Evolutionary conservation across 2,888 invertebrate species (phyloP).

Genomic region (Tortricodes alternella): DNA sequence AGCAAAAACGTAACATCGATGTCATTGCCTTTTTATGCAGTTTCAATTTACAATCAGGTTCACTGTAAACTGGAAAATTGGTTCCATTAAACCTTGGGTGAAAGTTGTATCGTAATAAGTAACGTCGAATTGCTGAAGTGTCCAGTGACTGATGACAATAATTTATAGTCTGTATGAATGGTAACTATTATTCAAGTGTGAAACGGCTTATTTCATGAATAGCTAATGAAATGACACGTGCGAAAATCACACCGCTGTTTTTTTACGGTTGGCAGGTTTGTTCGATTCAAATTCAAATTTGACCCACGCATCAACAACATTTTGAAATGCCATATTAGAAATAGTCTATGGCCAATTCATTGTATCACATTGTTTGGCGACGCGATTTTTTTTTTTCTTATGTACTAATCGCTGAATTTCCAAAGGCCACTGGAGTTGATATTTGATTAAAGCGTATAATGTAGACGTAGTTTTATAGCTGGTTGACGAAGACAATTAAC

Average conservation of each 20-base stretch:
- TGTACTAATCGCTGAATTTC: no score
- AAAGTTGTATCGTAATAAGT: constrained; percentile 38
- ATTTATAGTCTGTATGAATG: not conserved
- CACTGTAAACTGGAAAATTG: constrained; percentile 58
- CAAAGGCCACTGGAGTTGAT: no score
- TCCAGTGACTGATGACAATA: constrained; percentile 1
- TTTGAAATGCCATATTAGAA: no score
- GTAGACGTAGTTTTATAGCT: no score
- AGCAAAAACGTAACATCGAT: constrained; percentile 24
- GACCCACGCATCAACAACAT: not conserved
- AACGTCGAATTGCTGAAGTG: not conserved
- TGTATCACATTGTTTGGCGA: no score
- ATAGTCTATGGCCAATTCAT: no score
- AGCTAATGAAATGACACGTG: not conserved
- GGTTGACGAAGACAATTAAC: no score
- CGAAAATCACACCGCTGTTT: not conserved
- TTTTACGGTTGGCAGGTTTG: not conserved
- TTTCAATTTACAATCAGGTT: constrained; percentile 44
- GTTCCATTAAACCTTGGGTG: constrained; percentile 60
- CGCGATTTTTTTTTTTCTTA: no score
- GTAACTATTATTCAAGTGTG: no score
- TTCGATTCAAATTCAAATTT: not conserved
- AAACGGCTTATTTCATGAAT: not conserved
- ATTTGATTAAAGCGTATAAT: no score
- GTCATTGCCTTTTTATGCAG: constrained; percentile 35